These are phyloP conservation scores for Xenus cinereus DNA, from an alignment of 2,113 vertebrate genomes.

Conservation along the genomic window DNA sequence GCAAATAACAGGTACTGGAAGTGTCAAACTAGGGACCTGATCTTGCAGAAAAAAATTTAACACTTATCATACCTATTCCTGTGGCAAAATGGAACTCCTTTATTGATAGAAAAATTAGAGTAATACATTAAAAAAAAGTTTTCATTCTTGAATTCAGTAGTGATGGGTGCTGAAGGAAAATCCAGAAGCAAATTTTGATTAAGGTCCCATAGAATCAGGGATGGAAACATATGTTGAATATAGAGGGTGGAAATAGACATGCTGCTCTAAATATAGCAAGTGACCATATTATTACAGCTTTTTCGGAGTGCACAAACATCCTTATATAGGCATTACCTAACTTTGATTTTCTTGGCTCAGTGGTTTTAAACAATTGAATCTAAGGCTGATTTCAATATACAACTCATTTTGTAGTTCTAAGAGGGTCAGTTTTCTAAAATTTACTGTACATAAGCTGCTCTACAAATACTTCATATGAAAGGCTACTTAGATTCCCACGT, in stretches of 20 bases:
- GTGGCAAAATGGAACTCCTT: background rate
- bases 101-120: background rate
- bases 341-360: background rate
- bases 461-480: background rate
- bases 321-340: background rate
- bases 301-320: background rate
- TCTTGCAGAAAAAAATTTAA: background rate
- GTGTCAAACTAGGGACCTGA: background rate
- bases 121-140: background rate
- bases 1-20: background rate
- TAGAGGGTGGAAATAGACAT: background rate
- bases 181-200: background rate
- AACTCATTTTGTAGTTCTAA: background rate
- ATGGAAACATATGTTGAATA: background rate
- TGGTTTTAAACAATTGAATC: background rate
- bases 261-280: background rate
- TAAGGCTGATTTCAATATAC: background rate
- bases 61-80: background rate
- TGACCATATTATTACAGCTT: background rate
- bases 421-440: background rate
- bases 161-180: background rate
- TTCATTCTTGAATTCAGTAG: background rate
- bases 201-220: background rate
- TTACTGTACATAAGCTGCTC: background rate
- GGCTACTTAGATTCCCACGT: background rate